Evolutionary conservation across 2,113 vertebrate genomes (phyloP).

Genomic region (Sceloporus undulatus): DNA sequence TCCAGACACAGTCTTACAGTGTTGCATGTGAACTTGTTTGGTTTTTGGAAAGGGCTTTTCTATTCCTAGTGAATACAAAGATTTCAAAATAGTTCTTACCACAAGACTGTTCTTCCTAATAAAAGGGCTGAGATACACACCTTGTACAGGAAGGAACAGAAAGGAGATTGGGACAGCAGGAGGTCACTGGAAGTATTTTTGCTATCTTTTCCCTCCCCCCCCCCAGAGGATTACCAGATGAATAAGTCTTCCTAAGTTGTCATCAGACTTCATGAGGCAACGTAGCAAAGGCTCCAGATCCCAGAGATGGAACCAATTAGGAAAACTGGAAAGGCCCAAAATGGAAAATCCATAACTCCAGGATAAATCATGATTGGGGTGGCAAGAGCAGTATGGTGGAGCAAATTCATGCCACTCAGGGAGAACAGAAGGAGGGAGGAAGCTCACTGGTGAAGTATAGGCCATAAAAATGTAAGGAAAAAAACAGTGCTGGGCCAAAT

Average conservation of each 20-base stretch:
- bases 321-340: not conserved
- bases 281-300: too few species aligned
- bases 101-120: conserved; percentile 33
- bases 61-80: conserved; percentile 72
- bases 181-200: not conserved
- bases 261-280: too few species aligned
- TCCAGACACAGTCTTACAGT: conserved; percentile 65
- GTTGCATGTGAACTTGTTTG: conserved; percentile 73
- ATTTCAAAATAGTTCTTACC: conserved; percentile 73
- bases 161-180: too few species aligned
- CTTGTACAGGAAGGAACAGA: not conserved
- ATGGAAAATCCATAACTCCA: not conserved
- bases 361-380: not conserved
- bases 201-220: not conserved
- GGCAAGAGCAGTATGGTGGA: not conserved
- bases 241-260: too few species aligned
- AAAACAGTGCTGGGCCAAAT: too few species aligned
- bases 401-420: not conserved
- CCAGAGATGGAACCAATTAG: not conserved
- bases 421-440: not conserved
- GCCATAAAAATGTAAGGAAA: too few species aligned
- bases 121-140: not conserved
- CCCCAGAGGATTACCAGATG: not conserved
- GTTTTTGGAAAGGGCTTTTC: conserved; percentile 69
- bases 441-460: not conserved